Conservation (phyloP, 2,797 vertebrate genomes). For the Telmatherina bonti region DNA sequence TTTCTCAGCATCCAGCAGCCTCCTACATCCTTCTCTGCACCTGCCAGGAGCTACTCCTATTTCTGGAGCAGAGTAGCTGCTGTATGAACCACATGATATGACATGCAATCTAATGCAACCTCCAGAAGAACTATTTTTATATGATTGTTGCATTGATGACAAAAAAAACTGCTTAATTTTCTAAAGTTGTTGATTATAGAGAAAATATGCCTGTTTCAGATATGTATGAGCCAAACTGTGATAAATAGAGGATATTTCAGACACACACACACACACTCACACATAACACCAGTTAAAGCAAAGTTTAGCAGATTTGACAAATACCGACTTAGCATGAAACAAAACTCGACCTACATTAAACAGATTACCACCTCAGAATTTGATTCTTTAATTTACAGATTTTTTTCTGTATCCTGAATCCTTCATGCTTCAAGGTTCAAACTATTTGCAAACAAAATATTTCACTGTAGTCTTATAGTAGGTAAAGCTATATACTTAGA, state of each 20-base stretch:
- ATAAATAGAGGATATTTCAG: slow-evolving; percentile 7
- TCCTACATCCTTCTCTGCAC: slow-evolving; percentile 31
- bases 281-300: neutral
- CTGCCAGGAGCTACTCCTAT: slow-evolving; percentile 55
- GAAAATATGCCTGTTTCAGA: slow-evolving; percentile 17
- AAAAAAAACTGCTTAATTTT: slow-evolving; percentile 5
- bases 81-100: neutral
- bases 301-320: neutral
- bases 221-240: slow-evolving; percentile 8
- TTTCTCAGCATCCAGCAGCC: slow-evolving; percentile 22
- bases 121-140: neutral
- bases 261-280: neutral
- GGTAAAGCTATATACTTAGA: no score
- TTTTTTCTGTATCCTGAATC: no score
- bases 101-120: slow-evolving; percentile 9
- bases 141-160: slow-evolving; percentile 1
- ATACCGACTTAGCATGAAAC: neutral
- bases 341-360: neutral
- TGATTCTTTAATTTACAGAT: no score
- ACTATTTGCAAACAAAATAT: no score
- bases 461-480: no score
- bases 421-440: no score
- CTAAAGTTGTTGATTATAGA: slow-evolving; percentile 1
- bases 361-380: neutral
- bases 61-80: slow-evolving; percentile 37